These are phyloP conservation scores for Callionymus lyra DNA, from an alignment of 2,113 vertebrate species.

Conservation along the genomic window DNA sequence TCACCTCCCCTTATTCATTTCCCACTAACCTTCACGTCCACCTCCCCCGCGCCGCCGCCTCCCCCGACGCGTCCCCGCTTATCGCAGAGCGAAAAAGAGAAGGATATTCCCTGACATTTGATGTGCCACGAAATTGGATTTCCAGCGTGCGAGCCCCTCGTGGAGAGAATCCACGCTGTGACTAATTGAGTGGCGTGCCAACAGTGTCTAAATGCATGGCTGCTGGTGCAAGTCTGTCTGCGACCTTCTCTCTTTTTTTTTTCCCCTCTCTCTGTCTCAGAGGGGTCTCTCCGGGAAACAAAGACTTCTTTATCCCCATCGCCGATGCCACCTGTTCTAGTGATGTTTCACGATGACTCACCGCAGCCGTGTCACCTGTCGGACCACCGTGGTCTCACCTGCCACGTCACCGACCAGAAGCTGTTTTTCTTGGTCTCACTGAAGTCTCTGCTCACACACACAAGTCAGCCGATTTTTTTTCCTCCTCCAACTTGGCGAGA, in stretches of 20 bases:
- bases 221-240: constrained; percentile 39
- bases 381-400: constrained; percentile 38
- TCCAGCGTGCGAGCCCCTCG: constrained; percentile 35
- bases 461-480: too few relatives aligned
- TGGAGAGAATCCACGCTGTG: constrained; percentile 49
- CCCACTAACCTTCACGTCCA: constrained; percentile 13
- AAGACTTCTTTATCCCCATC: constrained; percentile 24
- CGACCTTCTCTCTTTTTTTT: constrained; percentile 25
- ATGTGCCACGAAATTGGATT: constrained; percentile 58
- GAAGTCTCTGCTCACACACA: too few relatives aligned
- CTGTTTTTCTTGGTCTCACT: too few relatives aligned
- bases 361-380: constrained; percentile 49
- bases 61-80: constrained; percentile 21
- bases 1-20: constrained; percentile 12
- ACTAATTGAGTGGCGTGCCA: constrained; percentile 57
- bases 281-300: constrained; percentile 2
- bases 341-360: constrained; percentile 56
- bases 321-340: constrained; percentile 25
- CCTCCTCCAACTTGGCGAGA: constrained; percentile 16
- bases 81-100: constrained; percentile 40
- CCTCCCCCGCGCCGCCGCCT: constrained; percentile 10
- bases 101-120: constrained; percentile 42
- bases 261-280: constrained; percentile 14
- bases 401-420: too few relatives aligned
- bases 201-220: constrained; percentile 45